Evolutionary conservation across 2,113 vertebrate species (phyloP).

Genomic region (Neodon shergylaensis): DNA sequence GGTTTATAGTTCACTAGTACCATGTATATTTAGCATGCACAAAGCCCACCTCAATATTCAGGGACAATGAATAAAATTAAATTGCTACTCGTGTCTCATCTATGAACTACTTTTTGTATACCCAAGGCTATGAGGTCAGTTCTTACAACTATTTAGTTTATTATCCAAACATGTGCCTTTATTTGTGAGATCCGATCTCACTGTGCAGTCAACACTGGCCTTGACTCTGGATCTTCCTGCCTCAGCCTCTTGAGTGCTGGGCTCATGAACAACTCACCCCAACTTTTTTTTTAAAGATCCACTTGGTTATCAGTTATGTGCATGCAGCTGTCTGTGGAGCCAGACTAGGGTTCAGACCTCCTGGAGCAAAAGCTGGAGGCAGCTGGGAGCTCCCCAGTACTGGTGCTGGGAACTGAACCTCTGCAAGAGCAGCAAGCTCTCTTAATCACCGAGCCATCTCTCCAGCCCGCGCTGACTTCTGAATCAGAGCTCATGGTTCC

Average conservation of each 20-base stretch:
- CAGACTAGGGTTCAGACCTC: neutral
- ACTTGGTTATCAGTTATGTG: neutral
- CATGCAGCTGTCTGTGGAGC: neutral
- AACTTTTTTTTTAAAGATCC: neutral
- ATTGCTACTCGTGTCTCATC: conserved; percentile 18
- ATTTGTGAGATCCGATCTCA: neutral
- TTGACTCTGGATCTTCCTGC: neutral
- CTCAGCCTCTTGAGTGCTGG: neutral
- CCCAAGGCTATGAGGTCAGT: neutral
- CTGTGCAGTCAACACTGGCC: neutral
- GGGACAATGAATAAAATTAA: neutral
- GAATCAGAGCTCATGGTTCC: neutral
- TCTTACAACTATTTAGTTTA: conserved; percentile 25
- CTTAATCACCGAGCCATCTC: neutral
- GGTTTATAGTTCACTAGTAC: neutral
- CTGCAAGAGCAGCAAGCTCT: neutral
- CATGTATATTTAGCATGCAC: neutral
- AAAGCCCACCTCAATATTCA: neutral
- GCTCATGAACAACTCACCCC: neutral
- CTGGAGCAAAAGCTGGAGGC: neutral
- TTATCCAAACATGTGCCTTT: neutral
- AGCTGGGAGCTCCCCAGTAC: neutral
- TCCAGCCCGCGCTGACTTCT: neutral
- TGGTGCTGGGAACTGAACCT: neutral
- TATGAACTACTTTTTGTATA: conserved; percentile 25